Evolutionary conservation across 1,140 invertebrate genomes (phyloP), one percentile per base, ranked within the genome.

Genomic region (Steinernema khuongi): DNA sequence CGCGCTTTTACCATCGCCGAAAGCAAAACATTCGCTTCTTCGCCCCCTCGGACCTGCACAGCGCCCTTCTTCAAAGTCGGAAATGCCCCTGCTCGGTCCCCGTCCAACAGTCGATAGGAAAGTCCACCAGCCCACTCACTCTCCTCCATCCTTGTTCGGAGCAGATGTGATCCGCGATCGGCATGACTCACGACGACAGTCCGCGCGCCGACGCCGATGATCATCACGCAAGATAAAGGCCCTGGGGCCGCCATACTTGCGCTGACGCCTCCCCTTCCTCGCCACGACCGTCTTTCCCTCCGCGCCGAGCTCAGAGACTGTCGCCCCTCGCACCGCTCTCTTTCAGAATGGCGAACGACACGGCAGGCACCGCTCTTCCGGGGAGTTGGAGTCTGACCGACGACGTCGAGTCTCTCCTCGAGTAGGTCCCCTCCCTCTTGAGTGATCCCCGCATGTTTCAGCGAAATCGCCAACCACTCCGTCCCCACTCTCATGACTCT

Each of bases 1-100:
- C 50, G 22, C 50, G 50, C 50, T 60, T 41, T 60, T 60, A 60
- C 50, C 50, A 60, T 60, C 50, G 22, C 50, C 50, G 50, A 41
- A 60, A 7, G 50, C 14, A 60, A 60, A 60, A 60, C 50, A 17
- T 60, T 60, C 50, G 50, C 50, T 60, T 41, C 50, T 60, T 60
- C 19, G 7, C n/a, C n/a, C n/a, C n/a, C n/a, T n/a, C n/a, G n/a
- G n/a, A n/a, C n/a, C n/a, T n/a, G n/a, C n/a, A n/a, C n/a, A n/a
- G n/a, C n/a, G n/a, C n/a, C n/a, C n/a, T n/a, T n/a, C n/a, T n/a
- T n/a, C n/a, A n/a, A n/a, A n/a, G n/a, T n/a, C n/a, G n/a, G n/a
- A n/a, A n/a, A n/a, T n/a, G n/a, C n/a, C n/a, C n/a, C n/a, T n/a
- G n/a, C n/a, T n/a, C n/a, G n/a, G n/a, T n/a, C n/a, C n/a, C n/a